phyloP scores from a whole-genome alignment of 2,888 invertebrate genomes.

The Cetonia aurata region DNA sequence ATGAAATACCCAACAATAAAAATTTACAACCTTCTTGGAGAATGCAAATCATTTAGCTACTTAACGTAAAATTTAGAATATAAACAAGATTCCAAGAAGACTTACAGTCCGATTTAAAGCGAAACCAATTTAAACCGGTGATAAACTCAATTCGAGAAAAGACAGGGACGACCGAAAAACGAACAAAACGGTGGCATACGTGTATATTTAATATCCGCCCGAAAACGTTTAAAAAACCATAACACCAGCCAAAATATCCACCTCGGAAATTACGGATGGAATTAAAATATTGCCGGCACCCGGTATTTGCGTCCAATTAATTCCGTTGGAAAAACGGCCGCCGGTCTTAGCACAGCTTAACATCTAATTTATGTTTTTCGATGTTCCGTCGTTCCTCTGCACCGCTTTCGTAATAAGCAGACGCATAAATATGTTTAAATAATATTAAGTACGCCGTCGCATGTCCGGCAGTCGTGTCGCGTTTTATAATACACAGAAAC shows the following conservation, averaged over 20 bases:
- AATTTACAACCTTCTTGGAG: not conserved
- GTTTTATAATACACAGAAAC: no score
- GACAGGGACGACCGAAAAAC: not conserved
- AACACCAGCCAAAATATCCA: constrained; percentile 6
- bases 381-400: constrained; percentile 10
- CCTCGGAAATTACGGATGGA: constrained; percentile 29
- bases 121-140: constrained; percentile 1
- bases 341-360: constrained; percentile 36
- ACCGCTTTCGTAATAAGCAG: constrained; percentile 40
- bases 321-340: constrained; percentile 44
- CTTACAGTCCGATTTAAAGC: not conserved
- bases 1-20: no score
- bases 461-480: constrained; percentile 14
- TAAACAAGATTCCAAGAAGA: constrained; percentile 14
- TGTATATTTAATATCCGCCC: not conserved
- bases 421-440: constrained; percentile 41
- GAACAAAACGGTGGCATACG: not conserved
- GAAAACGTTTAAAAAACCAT: constrained; percentile 10
- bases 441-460: constrained; percentile 40
- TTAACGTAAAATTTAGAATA: constrained; percentile 16
- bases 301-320: constrained; percentile 46
- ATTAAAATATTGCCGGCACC: constrained; percentile 42
- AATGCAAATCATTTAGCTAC: constrained; percentile 6
- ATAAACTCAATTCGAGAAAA: constrained; percentile 4
- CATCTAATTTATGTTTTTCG: constrained; percentile 47